These are phyloP conservation scores for Apamea monoglypha DNA, from an alignment of 2,888 invertebrate species.

Conservation along the genomic window DNA sequence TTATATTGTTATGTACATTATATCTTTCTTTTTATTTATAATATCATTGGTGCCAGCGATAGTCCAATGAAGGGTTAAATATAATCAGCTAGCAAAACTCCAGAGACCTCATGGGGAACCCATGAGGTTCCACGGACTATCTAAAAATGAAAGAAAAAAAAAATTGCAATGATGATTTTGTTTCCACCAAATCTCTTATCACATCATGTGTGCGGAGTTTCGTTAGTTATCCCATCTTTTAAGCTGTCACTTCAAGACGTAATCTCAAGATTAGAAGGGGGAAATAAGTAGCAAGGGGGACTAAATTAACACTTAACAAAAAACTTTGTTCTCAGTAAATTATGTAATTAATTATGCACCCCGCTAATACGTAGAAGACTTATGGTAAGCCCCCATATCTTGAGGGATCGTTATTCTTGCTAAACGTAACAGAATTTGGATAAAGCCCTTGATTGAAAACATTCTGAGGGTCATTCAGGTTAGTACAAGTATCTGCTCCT, in stretches of 20 bases:
- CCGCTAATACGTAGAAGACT: not conserved
- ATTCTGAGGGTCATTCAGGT: not conserved
- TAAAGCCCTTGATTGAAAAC: not conserved
- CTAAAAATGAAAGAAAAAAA: not conserved
- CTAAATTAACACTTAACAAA: conserved; percentile 35
- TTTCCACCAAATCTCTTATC: not conserved
- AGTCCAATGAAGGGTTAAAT: not conserved
- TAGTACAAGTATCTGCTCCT: not conserved
- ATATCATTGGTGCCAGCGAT: not conserved
- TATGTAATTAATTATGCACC: conserved; percentile 36
- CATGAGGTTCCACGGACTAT: not conserved
- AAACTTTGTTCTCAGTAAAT: conserved; percentile 25
- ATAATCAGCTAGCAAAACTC: not conserved
- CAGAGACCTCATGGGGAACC: too few species aligned
- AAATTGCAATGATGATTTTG: not conserved
- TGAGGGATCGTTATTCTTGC: not conserved
- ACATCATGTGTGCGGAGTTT: too few species aligned
- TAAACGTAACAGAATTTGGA: not conserved
- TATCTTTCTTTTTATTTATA: not conserved
- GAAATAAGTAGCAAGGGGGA: conserved; percentile 18
- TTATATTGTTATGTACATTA: too few species aligned
- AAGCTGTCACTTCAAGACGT: not conserved
- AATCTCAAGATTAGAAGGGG: conserved; percentile 10
- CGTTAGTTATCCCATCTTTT: not conserved
- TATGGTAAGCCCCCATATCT: not conserved